phyloP scores from a whole-genome alignment of 2,113 vertebrate species.

The Panurus biarmicus region DNA sequence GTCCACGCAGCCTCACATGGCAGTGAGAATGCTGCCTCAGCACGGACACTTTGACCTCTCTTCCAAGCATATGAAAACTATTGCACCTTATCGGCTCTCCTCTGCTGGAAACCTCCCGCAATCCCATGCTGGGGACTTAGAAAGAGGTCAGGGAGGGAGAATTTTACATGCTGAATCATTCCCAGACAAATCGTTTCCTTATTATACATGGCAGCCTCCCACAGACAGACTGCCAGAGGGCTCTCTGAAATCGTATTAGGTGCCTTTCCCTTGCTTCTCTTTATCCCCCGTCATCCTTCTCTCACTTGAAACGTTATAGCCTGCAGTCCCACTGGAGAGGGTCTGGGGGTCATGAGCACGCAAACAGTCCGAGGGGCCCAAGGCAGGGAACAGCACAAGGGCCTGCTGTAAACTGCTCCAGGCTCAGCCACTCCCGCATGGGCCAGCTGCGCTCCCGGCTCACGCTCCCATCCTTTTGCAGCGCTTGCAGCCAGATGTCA shows the following conservation, averaged over 20 bases:
- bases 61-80: background rate
- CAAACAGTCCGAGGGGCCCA: background rate
- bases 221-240: conserved; percentile 34
- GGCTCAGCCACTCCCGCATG: background rate
- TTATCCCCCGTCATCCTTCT: background rate
- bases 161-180: conserved; percentile 43
- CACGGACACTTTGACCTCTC: background rate
- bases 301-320: background rate
- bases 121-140: background rate
- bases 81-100: background rate
- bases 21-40: background rate
- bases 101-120: background rate
- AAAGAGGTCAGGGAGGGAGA: conserved; percentile 8
- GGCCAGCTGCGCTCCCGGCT: background rate
- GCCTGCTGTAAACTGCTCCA: background rate
- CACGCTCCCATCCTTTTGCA: fast-evolving
- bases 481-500: background rate
- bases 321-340: background rate
- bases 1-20: background rate
- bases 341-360: background rate
- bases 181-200: conserved; percentile 56
- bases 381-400: background rate
- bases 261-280: conserved; percentile 29
- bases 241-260: conserved; percentile 21
- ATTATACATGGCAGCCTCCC: conserved; percentile 60